Percentiles rank a stretch among this genome's conserved stretches.
Evolutionary conservation across 2,797 vertebrate genomes (phyloP).

Genomic region (Pangasius sanitwongsei): DNA sequence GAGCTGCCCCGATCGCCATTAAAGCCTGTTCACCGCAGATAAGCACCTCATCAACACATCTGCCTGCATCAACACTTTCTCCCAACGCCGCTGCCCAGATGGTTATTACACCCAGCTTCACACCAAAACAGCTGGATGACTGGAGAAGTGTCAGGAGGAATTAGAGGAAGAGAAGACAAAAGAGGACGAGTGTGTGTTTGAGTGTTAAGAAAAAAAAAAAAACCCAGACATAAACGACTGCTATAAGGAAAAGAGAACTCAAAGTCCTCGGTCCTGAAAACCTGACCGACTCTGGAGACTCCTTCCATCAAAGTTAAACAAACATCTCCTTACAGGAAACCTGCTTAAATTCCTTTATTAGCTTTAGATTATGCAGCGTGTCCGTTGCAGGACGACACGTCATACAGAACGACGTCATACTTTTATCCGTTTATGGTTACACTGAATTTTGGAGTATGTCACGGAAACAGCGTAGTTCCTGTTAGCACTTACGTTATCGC

Average conservation of each 20-base stretch:
- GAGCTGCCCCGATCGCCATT: background rate
- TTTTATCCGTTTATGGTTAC: background rate
- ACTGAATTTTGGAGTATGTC: background rate
- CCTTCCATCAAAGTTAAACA: background rate
- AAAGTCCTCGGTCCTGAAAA: background rate
- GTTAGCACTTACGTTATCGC: background rate
- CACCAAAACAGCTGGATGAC: conserved; percentile 3
- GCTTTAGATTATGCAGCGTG: no score
- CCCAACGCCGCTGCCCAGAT: conserved; percentile 1
- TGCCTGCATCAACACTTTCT: conserved; percentile 22
- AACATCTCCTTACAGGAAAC: background rate
- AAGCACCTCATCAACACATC: conserved; percentile 30
- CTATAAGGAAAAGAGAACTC: background rate
- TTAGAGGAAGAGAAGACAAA: conserved; percentile 2
- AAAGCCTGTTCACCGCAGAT: conserved; percentile 1
- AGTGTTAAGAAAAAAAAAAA: background rate
- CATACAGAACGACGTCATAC: no score
- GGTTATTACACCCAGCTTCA: background rate
- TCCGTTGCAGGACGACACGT: no score
- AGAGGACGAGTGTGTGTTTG: background rate
- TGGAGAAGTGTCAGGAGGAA: background rate
- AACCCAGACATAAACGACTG: background rate
- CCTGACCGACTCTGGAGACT: background rate
- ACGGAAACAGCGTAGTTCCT: background rate
- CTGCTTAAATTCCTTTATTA: background rate